Evolutionary conservation across 2,888 invertebrate species (phyloP).

Genomic region (Drosophila siamana): DNA sequence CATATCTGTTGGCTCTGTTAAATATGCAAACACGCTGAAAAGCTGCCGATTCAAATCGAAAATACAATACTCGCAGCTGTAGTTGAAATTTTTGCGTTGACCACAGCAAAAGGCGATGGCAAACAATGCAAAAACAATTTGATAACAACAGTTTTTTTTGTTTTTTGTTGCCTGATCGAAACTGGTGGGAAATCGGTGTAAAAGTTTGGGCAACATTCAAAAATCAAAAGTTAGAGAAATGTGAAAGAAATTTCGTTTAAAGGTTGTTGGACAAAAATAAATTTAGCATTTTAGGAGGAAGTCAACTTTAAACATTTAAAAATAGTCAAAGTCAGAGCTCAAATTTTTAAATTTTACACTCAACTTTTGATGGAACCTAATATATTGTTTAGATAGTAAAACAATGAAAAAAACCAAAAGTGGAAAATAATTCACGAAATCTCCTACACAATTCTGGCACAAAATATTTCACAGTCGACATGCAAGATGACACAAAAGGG

Average conservation of each 20-base stretch:
- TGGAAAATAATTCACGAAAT: not conserved
- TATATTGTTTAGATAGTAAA: not conserved
- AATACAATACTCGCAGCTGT: not conserved
- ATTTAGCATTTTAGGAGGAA: too few relatives aligned
- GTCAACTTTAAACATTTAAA: too few relatives aligned
- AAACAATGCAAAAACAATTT: slow-evolving; percentile 20
- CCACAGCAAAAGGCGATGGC: slow-evolving; percentile 34
- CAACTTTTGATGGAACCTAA: not conserved
- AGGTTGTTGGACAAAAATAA: too few relatives aligned
- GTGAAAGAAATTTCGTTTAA: too few relatives aligned
- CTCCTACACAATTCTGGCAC: not conserved
- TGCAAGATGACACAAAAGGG: not conserved
- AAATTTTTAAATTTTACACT: not conserved
- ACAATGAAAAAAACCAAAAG: not conserved
- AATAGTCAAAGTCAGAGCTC: too few relatives aligned
- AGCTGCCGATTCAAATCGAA: slow-evolving; percentile 32
- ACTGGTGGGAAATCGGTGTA: not conserved
- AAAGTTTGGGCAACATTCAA: not conserved
- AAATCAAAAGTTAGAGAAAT: not conserved
- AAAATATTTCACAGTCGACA: not conserved
- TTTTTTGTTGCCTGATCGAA: slow-evolving; percentile 14
- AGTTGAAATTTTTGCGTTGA: slow-evolving; percentile 20
- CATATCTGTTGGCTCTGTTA: slow-evolving; percentile 27
- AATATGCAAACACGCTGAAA: slow-evolving; percentile 31
- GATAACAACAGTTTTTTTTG: slow-evolving; percentile 13